A percentile compares a stretch with the other conserved stretches of the same genome.
Conservation (phyloP, 1,140 invertebrate genomes). For the Monomorium pharaonis region DNA sequence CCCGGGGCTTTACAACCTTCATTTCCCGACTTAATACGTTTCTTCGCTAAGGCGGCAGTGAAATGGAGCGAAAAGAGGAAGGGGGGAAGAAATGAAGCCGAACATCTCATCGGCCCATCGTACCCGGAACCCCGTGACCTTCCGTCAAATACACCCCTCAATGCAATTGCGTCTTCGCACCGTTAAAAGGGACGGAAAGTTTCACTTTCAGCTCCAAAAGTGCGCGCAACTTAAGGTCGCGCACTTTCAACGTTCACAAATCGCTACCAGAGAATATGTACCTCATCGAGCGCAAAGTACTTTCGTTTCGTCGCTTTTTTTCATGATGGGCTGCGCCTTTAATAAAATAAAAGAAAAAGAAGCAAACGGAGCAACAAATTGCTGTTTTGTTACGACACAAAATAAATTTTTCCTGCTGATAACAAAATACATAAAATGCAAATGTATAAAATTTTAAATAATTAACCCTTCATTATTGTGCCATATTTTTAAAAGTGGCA, state of each 20-base stretch:
- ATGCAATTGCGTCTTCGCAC: conserved; percentile 8
- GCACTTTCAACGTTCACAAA: background rate
- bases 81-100: conserved; percentile 2
- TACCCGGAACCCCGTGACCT: conserved; percentile 37
- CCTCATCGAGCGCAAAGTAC: background rate
- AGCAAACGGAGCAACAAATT: background rate
- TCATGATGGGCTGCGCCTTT: background rate
- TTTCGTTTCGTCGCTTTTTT: background rate
- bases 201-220: conserved; percentile 60
- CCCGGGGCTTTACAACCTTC: conserved; percentile 45
- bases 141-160: conserved; percentile 56
- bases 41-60: conserved; percentile 16
- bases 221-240: conserved; percentile 50
- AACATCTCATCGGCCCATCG: background rate
- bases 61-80: conserved; percentile 26
- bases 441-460: background rate
- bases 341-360: background rate
- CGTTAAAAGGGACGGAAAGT: conserved; percentile 34
- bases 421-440: background rate
- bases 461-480: background rate
- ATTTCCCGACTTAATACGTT: conserved; percentile 54
- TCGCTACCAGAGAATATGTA: background rate
- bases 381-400: background rate
- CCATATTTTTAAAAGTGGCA: background rate
- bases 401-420: background rate